phyloP scores from a whole-genome alignment of 2,888 invertebrate genomes.

The Odontocerum albicorne region DNA sequence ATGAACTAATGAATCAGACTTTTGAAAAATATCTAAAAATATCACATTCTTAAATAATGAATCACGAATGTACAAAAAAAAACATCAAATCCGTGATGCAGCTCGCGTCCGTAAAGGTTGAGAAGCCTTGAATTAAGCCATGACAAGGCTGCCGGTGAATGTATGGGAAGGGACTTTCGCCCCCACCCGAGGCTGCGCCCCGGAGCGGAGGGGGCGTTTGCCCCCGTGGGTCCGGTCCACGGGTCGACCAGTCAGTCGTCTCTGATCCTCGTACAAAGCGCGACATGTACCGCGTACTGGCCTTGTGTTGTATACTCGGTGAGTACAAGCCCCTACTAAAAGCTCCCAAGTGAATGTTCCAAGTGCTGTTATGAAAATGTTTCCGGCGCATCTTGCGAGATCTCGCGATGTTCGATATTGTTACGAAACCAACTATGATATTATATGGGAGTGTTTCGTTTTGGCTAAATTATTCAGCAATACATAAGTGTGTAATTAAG shows the following conservation, averaged over 20 bases:
- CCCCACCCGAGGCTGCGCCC: background rate
- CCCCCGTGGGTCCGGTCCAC: slow-evolving; percentile 11
- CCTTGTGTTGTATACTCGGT: slow-evolving; percentile 34
- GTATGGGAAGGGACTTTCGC: slow-evolving; percentile 6
- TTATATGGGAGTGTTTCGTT: too few relatives aligned
- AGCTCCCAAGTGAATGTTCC: slow-evolving; percentile 26
- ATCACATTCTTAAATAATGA: too few relatives aligned
- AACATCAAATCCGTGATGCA: too few relatives aligned
- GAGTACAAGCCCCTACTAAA: slow-evolving; percentile 23
- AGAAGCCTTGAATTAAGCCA: too few relatives aligned
- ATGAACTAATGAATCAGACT: too few relatives aligned
- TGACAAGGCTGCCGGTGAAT: background rate
- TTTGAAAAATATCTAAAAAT: too few relatives aligned
- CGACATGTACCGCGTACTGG: slow-evolving; percentile 33
- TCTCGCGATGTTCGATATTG: background rate
- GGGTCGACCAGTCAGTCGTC: slow-evolving; percentile 24
- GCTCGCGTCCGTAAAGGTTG: too few relatives aligned
- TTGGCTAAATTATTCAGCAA: too few relatives aligned
- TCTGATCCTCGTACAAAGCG: slow-evolving; percentile 27
- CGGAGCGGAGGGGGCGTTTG: slow-evolving; percentile 7
- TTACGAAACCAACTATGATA: too few relatives aligned
- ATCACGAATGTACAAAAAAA: too few relatives aligned
- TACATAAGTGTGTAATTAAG: too few relatives aligned
- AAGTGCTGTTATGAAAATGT: slow-evolving; percentile 15
- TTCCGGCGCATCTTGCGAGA: slow-evolving; percentile 14